Evolutionary conservation across 2,797 vertebrate species (phyloP), one percentile per base, ranked within the genome.

Genomic region (Rhinichthys osculus): DNA sequence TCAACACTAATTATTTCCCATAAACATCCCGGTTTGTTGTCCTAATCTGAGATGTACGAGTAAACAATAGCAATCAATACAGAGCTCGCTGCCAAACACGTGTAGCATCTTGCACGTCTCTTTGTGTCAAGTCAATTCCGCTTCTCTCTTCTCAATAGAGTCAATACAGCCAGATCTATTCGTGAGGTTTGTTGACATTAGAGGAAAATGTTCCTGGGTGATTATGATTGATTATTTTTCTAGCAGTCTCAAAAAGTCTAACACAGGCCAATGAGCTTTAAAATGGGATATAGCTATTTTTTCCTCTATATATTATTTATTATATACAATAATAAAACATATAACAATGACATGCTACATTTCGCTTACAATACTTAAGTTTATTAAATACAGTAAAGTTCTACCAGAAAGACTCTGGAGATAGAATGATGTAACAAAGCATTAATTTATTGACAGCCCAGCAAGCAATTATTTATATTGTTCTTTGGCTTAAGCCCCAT

Each of bases 11-110:
- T 66, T 80, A 82, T 78, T 81, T 80, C 59, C 42, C 27, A 40
- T 87, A 84, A 87, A 84, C 78, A 84, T 74, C 10, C 9, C 57
- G 17, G 67, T 77, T 21, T 84, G 47, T 81, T 81, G 76, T 82
- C 40, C 59, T 78, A 50, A 71, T 70, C 40, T 57, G 79, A 81
- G 54, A 77, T 78, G 67, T 57, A 78, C 19, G 74, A 30, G 76
- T 85, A 66, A 42, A 67, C n/a, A 44, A 71, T 66, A 35, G n/a
- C 70, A 70, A 17, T 52, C 67, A 52, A 27, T 42, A 57, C 19
- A 38, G 19, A 67, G 44, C 47, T 40, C 9, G 14, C 27, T 23
- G 59, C 27, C 78, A 67, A 67, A 47, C 42, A 47, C 3, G 11
- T 66, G 27, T 21, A 66, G 17, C 59, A 67, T 66, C 33, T 77